Conservation (phyloP, 2,113 vertebrate species). For the Leucopsar rothschildi region DNA sequence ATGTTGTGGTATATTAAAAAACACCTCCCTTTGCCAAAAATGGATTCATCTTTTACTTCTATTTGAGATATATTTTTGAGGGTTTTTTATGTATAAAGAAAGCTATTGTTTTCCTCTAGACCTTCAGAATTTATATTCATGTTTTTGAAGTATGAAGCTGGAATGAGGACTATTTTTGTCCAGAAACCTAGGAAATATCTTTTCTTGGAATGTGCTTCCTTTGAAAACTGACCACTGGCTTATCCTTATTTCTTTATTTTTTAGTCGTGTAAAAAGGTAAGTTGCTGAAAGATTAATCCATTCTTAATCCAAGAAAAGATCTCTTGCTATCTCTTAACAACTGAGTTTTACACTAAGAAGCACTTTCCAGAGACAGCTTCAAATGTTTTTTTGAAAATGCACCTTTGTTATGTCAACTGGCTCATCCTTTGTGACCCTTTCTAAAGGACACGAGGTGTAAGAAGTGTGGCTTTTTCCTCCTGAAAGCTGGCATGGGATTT, state of each 20-base stretch:
- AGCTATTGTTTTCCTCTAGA: background rate
- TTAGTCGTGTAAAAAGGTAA: background rate
- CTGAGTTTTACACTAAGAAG: background rate
- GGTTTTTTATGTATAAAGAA: background rate
- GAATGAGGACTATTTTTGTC: background rate
- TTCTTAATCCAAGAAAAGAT: background rate
- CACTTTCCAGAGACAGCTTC: background rate
- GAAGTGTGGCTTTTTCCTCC: background rate
- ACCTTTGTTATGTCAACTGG: background rate
- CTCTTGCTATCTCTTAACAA: background rate
- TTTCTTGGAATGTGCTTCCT: background rate
- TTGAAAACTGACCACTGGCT: background rate
- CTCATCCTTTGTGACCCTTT: background rate
- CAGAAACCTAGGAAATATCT: background rate
- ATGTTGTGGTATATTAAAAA: background rate
- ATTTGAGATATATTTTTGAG: background rate
- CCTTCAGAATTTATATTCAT: background rate
- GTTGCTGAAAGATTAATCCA: background rate
- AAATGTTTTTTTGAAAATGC: background rate
- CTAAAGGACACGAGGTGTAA: background rate
- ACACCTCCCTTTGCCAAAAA: background rate
- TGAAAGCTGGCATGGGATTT: fast-evolving
- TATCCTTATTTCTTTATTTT: background rate
- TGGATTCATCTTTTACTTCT: background rate
- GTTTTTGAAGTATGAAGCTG: background rate